phyloP scores from a whole-genome alignment of 1,140 invertebrate genomes.

The Contarinia nasturtii region DNA sequence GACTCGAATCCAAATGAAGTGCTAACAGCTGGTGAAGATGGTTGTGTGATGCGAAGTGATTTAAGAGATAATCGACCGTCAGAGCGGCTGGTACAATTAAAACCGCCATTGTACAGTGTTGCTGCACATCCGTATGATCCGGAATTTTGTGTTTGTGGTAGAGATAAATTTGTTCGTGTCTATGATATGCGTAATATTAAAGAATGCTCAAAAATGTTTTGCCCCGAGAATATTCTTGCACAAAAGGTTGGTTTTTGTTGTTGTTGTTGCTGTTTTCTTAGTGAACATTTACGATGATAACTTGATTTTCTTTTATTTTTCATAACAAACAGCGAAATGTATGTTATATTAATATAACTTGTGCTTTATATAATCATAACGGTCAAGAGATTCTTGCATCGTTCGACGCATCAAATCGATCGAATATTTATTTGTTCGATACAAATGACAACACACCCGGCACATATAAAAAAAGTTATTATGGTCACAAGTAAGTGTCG shows the following conservation, averaged over 20 bases:
- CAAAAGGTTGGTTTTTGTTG: neutral
- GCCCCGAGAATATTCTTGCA: conserved; percentile 13
- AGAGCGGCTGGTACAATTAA: neutral
- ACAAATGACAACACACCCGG: conserved; percentile 26
- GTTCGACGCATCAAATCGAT: conserved; percentile 57
- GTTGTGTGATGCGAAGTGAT: conserved; percentile 60
- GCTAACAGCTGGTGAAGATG: conserved; percentile 79
- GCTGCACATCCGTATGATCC: conserved; percentile 60
- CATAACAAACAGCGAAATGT: neutral
- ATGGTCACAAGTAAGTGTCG: conserved; percentile 38
- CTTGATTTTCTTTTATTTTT: neutral
- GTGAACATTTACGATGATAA: neutral
- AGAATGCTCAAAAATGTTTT: conserved; percentile 26
- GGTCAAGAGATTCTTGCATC: conserved; percentile 78
- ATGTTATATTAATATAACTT: conserved; percentile 46
- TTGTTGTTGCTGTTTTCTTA: neutral
- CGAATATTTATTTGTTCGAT: conserved; percentile 83
- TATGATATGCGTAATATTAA: conserved; percentile 48
- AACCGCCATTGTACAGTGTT: conserved; percentile 67
- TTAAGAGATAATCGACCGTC: conserved; percentile 34
- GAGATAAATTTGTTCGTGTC: conserved; percentile 36
- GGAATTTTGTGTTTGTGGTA: conserved; percentile 68
- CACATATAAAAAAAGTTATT: conserved; percentile 46
- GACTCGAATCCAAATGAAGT: conserved; percentile 56
- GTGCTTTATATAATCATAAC: conserved; percentile 78